Base-by-base conservation (phyloP, 2,888 invertebrate species). In the Drosophila gaucha region DNA sequence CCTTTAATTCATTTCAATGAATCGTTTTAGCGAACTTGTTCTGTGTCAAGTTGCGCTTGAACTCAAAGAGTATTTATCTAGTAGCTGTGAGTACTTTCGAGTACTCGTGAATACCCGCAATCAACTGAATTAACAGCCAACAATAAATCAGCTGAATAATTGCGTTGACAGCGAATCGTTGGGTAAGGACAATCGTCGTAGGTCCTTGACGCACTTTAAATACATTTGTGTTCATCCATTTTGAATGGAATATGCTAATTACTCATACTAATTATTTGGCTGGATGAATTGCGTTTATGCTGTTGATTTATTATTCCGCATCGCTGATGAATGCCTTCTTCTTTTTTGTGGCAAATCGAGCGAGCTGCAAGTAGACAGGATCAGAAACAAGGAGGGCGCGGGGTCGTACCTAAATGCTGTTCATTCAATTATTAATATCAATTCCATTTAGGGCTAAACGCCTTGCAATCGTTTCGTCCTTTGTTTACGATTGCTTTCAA, bases 341-440 rank as follows among this genome's bases (percentile, higher is more conserved):
- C 43, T 36, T 46, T 66, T 46, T 63, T 65, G 18, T 30, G 38
- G 22, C 24, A 69, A 77, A 50, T 50, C 50, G 62, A 51, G 54
- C 16, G 30, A 47, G 43, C 44, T 49, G 62, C 43, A 31, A 33
- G 14, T 35, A 16, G 18, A 41, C 38, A 46, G 51, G 26, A 49
- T 49, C 50, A 33, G 18, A 39, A 28, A 22, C 8, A n/a, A 43
- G 35, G 9, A 38, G 10, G 12, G n/a, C 20, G 22, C 18, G 12
- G 31, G 16, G 20, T 46, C 44, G 9, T 24, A 12, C 43, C 66
- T 54, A 60, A 66, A 66, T 66, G 80, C 54, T 56, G 58, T 74
- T 84, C 75, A 72, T 69, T 70, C 66, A 78, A 80, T 84, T 85
- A 85, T 82, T 67, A 85, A 78, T 83, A 86, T 76, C 77, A 79